Conservation (phyloP, 2,888 invertebrate species). For the Pecten maximus region DNA sequence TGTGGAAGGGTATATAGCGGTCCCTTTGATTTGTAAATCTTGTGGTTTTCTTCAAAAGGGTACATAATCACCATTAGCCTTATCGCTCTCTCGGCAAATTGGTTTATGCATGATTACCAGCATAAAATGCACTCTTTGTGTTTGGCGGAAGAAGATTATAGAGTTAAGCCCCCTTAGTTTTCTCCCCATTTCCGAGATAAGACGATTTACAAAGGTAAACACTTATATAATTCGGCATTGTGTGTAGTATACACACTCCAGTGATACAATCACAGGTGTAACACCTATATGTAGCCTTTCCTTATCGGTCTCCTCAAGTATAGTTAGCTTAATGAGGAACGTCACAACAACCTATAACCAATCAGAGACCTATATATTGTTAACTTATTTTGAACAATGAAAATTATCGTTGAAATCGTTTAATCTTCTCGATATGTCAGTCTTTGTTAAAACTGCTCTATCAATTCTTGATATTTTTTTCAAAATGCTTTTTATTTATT, state of each 20-base stretch:
- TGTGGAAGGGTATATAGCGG: not conserved
- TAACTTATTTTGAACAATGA: no score
- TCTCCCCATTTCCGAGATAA: conserved; percentile 2
- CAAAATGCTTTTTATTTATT: no score
- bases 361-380: no score
- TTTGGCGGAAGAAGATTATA: conserved; percentile 24
- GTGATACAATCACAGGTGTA: not conserved
- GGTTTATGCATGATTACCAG: conserved; percentile 26
- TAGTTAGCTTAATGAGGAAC: not conserved
- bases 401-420: no score
- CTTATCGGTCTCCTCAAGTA: not conserved
- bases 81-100: conserved; percentile 1
- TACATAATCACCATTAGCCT: not conserved
- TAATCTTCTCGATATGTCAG: no score
- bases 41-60: not conserved
- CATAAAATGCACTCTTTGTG: conserved; percentile 17
- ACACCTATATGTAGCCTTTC: not conserved
- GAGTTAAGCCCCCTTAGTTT: conserved; percentile 6
- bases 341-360: no score
- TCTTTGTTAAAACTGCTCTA: no score
- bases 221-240: not conserved
- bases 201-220: not conserved
- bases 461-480: no score
- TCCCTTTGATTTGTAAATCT: not conserved
- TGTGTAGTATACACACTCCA: not conserved